A percentile compares a stretch with the other conserved stretches of the same genome.
Conservation (phyloP, 1,140 invertebrate species). For the Temnothorax curvispinosus region DNA sequence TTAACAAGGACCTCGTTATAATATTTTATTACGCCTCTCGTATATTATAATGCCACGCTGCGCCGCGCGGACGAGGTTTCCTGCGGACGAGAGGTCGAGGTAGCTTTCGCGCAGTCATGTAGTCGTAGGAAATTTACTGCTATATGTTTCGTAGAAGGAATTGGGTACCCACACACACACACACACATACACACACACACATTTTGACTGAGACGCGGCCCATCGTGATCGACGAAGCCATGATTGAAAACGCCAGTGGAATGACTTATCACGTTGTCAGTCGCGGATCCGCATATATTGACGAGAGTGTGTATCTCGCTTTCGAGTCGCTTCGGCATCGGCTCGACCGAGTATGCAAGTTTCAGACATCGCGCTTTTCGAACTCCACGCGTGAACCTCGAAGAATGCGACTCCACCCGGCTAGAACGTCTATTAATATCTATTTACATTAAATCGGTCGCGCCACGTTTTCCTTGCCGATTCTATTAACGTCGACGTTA, state of each 20-base stretch:
- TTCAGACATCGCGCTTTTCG: constrained; percentile 23
- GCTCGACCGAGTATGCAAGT: not conserved
- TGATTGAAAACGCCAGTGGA: constrained; percentile 43
- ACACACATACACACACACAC: too few relatives aligned
- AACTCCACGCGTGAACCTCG: constrained; percentile 15
- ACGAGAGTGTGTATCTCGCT: not conserved
- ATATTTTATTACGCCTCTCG: constrained; percentile 81
- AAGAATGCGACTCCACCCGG: constrained; percentile 51
- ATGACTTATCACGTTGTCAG: constrained; percentile 58
- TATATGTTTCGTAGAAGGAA: constrained; percentile 49
- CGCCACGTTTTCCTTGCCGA: constrained; percentile 27
- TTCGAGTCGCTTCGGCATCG: not conserved
- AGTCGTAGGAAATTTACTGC: constrained; percentile 50
- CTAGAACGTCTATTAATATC: constrained; percentile 59
- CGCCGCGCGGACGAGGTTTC: constrained; percentile 33
- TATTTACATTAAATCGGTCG: constrained; percentile 58
- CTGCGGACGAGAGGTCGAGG: constrained; percentile 27
- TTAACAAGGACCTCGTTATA: constrained; percentile 86
- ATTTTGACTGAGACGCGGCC: not conserved
- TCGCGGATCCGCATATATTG: constrained; percentile 5
- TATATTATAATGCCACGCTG: constrained; percentile 35
- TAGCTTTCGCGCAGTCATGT: constrained; percentile 54
- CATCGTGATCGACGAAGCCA: constrained; percentile 28
- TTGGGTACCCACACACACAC: not conserved
- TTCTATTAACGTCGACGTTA: constrained; percentile 32